These are phyloP conservation scores for Hippocampus mohnikei DNA, from an alignment of 2,113 vertebrate genomes.

Conservation along the genomic window DNA sequence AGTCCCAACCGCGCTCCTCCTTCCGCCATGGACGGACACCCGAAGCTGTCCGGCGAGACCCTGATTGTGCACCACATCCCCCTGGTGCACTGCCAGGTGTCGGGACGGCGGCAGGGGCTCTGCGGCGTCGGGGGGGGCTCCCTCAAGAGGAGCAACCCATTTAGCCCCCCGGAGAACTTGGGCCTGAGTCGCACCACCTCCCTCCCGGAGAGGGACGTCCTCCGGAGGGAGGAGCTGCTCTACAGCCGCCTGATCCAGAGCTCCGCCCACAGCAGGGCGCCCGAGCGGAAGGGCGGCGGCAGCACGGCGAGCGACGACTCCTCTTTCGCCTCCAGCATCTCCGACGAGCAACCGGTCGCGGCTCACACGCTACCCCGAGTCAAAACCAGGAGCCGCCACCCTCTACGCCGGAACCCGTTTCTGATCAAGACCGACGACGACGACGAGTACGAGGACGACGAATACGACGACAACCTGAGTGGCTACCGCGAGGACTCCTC, in stretches of 20 bases:
- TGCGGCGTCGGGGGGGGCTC: slow-evolving; percentile 61
- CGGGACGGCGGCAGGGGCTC: slow-evolving; percentile 68
- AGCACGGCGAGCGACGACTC: slow-evolving; percentile 70
- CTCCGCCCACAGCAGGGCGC: slow-evolving; percentile 56
- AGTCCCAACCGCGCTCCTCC: slow-evolving; percentile 1
- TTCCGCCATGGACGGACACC: slow-evolving; percentile 86
- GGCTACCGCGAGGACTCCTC: slow-evolving; percentile 80
- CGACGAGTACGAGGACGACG: slow-evolving; percentile 62
- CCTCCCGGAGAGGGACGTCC: slow-evolving; percentile 82
- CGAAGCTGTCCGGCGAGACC: slow-evolving; percentile 90
- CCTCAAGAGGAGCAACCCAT: slow-evolving; percentile 79
- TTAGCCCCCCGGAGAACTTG: slow-evolving; percentile 81
- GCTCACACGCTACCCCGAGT: slow-evolving; percentile 54
- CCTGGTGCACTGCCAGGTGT: slow-evolving; percentile 94
- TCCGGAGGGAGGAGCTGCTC: slow-evolving; percentile 84
- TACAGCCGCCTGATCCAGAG: slow-evolving; percentile 85
- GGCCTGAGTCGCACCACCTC: slow-evolving; percentile 77
- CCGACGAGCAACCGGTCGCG: slow-evolving; percentile 61
- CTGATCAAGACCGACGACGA: slow-evolving; percentile 72
- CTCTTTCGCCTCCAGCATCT: slow-evolving; percentile 72
- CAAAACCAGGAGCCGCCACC: slow-evolving; percentile 63
- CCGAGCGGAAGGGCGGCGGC: slow-evolving; percentile 43
- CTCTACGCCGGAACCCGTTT: slow-evolving; percentile 85
- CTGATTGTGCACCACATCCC: slow-evolving; percentile 97
- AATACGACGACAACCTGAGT: slow-evolving; percentile 68